A percentile compares a stretch with the other conserved stretches of the same genome.
Conservation (phyloP, 2,797 vertebrate species). For the Ctenochaetus hawaiiensis region DNA sequence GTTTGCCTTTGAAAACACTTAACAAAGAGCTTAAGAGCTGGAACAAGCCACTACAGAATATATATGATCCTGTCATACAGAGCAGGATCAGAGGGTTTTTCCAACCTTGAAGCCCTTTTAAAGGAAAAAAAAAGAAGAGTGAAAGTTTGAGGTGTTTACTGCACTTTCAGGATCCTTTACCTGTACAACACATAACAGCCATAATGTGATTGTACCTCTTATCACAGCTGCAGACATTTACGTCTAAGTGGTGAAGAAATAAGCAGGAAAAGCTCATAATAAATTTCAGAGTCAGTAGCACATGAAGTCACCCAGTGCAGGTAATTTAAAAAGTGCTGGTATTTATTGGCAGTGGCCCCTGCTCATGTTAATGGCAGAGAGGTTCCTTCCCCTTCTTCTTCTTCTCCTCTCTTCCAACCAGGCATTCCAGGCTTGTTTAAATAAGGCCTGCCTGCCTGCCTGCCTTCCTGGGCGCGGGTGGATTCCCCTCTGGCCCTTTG, state of each 20-base stretch:
- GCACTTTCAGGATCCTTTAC: conserved; percentile 22
- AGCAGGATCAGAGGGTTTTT: not conserved
- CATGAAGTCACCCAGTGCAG: conserved; percentile 61
- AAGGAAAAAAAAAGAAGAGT: not conserved
- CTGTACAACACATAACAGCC: conserved; percentile 19
- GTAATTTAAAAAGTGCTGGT: conserved; percentile 72
- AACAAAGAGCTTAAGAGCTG: not conserved
- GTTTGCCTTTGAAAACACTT: not conserved
- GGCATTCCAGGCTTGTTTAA: conserved; percentile 93
- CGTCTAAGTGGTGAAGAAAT: conserved; percentile 22
- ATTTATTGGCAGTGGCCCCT: conserved; percentile 74
- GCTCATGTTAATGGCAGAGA: conserved; percentile 36
- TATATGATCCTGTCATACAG: not conserved
- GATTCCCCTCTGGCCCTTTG: conserved; percentile 92
- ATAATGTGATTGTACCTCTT: not conserved
- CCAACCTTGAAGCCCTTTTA: not conserved
- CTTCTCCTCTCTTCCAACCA: conserved; percentile 80
- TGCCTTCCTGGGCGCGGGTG: conserved; percentile 83
- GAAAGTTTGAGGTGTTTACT: conserved; percentile 23
- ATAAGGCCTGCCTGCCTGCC: conserved; percentile 88
- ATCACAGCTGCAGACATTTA: conserved; percentile 15
- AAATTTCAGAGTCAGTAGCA: conserved; percentile 64
- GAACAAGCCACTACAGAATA: not conserved
- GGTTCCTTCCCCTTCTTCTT: conserved; percentile 66
- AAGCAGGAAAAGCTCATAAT: conserved; percentile 46